Evolutionary conservation across 2,113 vertebrate species (phyloP), one percentile per base, ranked within the genome.

Genomic region (Xyliphius kryptos): DNA sequence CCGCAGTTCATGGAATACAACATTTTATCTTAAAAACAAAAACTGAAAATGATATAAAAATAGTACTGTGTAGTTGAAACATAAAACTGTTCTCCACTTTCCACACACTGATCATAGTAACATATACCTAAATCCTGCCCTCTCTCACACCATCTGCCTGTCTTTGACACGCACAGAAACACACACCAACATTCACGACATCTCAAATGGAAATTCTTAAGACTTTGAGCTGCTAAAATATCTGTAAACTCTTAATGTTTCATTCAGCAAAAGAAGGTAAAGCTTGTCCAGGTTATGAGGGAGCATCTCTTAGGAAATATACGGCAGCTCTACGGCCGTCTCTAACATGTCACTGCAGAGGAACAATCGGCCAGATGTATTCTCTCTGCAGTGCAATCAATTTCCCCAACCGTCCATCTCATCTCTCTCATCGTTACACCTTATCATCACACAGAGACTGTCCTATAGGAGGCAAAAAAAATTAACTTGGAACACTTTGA

Each of bases 311-410:
- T 10, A 43, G 15, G 37, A 66, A 57, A 66, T 71, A 37, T 15
- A 46, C 47, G 21, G 1, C 5, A 14, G 12, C 48, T 57, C 53
- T 19, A n/a, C n/a, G n/a, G 20, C 57, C 17, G 43, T 68, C 43
- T 57, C 55, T 47, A 21, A 17, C 14, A 37, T 13, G 47, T 48
- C 61, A 60, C 66, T 52, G 54, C 38, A 61, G 62, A 73, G 53
- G 59, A 15, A 50, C 16, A 15, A 2, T 15, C 36, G 44, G 14
- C 10, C 32, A 22, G 59, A 70, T 48, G 22, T 20, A 61, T 22
- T 58, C 38, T n/a, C 38, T 61, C 61, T 48, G 80, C 73, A 72
- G 47, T 47, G 12, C 47, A 46, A 71, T 71, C 69, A 40, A 66
- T 71, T 70, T 66, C 38, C 44, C 53, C 26, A 46, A 12, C 5